Evolutionary conservation across 2,888 invertebrate genomes (phyloP), one percentile per base, ranked within the genome.

Genomic region (Lamellibrachia columna): DNA sequence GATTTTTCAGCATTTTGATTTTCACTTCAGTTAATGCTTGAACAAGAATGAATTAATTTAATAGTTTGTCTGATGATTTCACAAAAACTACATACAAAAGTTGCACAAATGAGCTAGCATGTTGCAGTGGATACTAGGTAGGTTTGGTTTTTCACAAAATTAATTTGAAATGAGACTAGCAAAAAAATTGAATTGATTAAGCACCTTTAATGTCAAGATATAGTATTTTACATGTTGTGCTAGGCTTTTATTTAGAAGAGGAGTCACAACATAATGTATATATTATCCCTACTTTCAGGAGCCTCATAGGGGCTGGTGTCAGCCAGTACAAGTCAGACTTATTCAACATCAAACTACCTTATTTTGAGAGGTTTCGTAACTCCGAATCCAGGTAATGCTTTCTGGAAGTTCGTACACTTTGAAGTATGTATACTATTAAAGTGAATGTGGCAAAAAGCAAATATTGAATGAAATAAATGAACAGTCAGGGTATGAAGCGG

Each of bases 301-400:
- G 92, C 90, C 91, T 94, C 15, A 93, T 94, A 11, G 94, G 94
- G 55, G 93, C 93, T 75, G 94, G 94, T 8, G 90, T 94, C 40
- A 93, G 93, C 90, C 94, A 94, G 90, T 94, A 93, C 91, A 93
- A 93, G 52, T 93, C 94, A 11, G 93, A 93, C 55, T 94, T 94
- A 11, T 52, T 94, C 53, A 91, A 91, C 40, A 55, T 93, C 53
- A 60, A 92, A 53, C 92, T 94, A 1, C 93, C 94, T 11, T 93
- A 93, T 90, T 94, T 94, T 92, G 93, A 94, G 92, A 90, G 94
- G 58, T 94, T 94, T 93, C 91, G 94, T 2, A 94, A 94, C 92
- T 93, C 94, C 22, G 94, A 94, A 91, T 94, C 94, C 90, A 92
- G 94, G 93, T 94, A 91, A 52, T 22, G 52, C 11, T 60, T 92